phyloP scores from a whole-genome alignment of 2,888 invertebrate species.

The Ceratothoa steindachneri region DNA sequence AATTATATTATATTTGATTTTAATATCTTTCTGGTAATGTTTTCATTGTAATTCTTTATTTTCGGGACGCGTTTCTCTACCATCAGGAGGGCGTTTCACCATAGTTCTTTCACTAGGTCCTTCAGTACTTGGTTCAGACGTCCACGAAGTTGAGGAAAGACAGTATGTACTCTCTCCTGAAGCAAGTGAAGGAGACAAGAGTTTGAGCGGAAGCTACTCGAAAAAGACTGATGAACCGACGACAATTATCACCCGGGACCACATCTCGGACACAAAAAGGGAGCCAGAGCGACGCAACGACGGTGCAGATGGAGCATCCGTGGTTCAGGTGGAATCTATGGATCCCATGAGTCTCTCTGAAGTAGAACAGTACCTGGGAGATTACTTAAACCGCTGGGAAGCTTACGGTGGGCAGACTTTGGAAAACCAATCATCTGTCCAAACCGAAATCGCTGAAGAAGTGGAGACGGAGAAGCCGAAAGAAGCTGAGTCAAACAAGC shows the following conservation, averaged over 20 bases:
- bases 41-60: too few species aligned
- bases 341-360: not conserved
- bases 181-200: not conserved
- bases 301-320: too few species aligned
- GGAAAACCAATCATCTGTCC: not conserved
- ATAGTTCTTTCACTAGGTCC: too few species aligned
- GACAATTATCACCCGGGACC: not conserved
- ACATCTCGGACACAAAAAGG: too few species aligned
- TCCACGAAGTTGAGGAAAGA: too few species aligned
- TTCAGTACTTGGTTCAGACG: not conserved
- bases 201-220: not conserved
- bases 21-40: too few species aligned
- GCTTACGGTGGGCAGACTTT: not conserved
- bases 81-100: too few species aligned
- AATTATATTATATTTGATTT: too few species aligned
- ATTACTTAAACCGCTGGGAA: constrained; percentile 4
- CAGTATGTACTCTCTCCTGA: too few species aligned
- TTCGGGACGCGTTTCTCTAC: too few species aligned
- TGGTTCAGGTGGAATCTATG: not conserved
- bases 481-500: too few species aligned
- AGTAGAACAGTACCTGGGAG: not conserved
- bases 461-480: not conserved
- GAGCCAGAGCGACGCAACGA: too few species aligned
- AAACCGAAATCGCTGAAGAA: not conserved
- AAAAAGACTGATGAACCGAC: not conserved